These are phyloP conservation scores for Cranoglanis bouderius DNA, from an alignment of 2,113 vertebrate genomes.

Conservation along the genomic window DNA sequence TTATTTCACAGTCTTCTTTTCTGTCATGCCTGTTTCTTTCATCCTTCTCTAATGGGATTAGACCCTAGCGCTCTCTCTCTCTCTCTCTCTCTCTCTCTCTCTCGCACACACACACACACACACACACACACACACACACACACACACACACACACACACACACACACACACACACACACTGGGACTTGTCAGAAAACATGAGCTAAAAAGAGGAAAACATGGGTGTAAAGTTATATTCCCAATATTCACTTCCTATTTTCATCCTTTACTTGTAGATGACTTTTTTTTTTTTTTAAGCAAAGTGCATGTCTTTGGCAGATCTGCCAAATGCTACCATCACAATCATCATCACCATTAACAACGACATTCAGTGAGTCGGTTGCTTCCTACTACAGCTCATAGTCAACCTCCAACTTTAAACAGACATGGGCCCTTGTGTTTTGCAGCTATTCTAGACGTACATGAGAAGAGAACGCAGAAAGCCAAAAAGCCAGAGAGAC, in stretches of 20 bases:
- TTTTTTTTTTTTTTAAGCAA: not conserved
- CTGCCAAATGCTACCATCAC: too few relatives aligned
- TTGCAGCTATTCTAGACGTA: not conserved
- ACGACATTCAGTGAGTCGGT: not conserved
- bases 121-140: too few relatives aligned
- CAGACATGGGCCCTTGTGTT: not conserved
- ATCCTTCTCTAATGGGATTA: constrained; percentile 36
- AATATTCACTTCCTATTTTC: constrained; percentile 1
- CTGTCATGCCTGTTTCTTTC: constrained; percentile 32
- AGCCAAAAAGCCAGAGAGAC: not conserved
- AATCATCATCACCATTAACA: not conserved
- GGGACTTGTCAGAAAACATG: not conserved
- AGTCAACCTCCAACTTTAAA: not conserved
- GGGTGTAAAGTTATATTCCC: not conserved
- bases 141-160: not conserved
- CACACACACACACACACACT: not conserved
- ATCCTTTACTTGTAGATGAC: not conserved
- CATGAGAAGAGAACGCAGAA: not conserved
- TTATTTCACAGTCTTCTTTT: constrained; percentile 1
- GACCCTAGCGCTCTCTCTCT: not conserved
- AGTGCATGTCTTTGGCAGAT: not conserved
- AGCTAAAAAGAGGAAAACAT: not conserved
- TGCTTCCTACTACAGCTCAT: not conserved
- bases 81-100: not conserved
- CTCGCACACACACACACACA: not conserved